Conservation (phyloP, 2,888 invertebrate genomes). For the Argyresthia albistria region DNA sequence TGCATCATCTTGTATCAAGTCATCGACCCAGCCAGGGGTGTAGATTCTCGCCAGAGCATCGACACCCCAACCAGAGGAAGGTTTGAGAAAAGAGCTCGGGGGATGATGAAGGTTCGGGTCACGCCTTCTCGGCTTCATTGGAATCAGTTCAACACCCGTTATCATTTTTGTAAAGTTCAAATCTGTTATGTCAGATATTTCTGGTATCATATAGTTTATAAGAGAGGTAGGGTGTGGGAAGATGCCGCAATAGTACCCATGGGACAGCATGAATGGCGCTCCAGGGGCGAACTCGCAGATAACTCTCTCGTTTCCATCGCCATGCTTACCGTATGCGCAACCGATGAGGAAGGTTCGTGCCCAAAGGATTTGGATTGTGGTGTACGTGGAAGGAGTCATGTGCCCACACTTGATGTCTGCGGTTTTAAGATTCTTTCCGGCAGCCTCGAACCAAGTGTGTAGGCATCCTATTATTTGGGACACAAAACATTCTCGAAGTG, state of each 20-base stretch:
- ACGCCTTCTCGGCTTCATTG: not conserved
- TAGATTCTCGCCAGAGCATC: constrained; percentile 33
- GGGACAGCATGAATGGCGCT: constrained; percentile 39
- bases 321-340: constrained; percentile 39
- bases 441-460: constrained; percentile 48
- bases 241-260: constrained; percentile 46
- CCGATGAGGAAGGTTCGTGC: constrained; percentile 51
- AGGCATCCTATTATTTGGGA: constrained; percentile 47
- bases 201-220: too few species aligned
- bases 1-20: constrained; percentile 10
- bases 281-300: constrained; percentile 56
- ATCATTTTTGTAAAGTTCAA: not conserved
- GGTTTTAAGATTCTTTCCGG: constrained; percentile 26
- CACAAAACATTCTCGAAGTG: constrained; percentile 45
- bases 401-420: constrained; percentile 49
- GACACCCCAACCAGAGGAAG: constrained; percentile 22
- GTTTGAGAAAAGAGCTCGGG: not conserved
- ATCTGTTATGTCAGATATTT: constrained; percentile 20
- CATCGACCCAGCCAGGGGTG: constrained; percentile 26
- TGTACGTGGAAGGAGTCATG: constrained; percentile 30
- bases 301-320: constrained; percentile 41
- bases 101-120: not conserved
- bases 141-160: not conserved
- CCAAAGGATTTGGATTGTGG: constrained; percentile 50
- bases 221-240: constrained; percentile 24